These are phyloP conservation scores for Sturmia bella DNA, from an alignment of 2,888 invertebrate genomes.

Conservation along the genomic window DNA sequence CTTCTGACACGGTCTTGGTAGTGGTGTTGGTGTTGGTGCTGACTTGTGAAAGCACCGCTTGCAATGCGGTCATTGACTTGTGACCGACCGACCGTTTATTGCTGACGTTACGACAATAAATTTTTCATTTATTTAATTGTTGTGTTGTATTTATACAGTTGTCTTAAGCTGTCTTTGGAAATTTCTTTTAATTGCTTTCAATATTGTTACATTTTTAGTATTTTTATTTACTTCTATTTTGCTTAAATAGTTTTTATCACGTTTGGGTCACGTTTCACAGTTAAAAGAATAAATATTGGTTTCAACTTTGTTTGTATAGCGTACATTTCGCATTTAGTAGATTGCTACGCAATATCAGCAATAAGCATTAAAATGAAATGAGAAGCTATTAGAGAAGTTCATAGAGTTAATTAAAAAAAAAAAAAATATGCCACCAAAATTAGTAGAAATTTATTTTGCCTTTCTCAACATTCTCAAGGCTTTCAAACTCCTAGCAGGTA, in stretches of 20 bases:
- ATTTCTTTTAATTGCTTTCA: slow-evolving; percentile 50
- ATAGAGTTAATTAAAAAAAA: neutral
- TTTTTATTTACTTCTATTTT: neutral
- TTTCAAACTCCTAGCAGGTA: too few species aligned
- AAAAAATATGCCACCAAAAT: too few species aligned
- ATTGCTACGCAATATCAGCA: slow-evolving; percentile 14
- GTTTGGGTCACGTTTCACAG: slow-evolving; percentile 60
- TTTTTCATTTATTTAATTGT: slow-evolving; percentile 42
- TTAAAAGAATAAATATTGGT: slow-evolving; percentile 48
- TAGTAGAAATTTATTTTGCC: too few species aligned
- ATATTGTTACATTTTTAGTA: slow-evolving; percentile 3
- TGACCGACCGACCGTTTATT: neutral
- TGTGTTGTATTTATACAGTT: slow-evolving; percentile 30
- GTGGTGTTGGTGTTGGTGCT: too few species aligned
- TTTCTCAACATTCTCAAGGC: too few species aligned
- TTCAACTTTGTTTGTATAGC: neutral
- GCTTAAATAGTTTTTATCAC: slow-evolving; percentile 40
- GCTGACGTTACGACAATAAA: slow-evolving; percentile 47
- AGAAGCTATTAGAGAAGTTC: neutral
- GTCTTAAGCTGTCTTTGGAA: slow-evolving; percentile 10
- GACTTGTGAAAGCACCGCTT: slow-evolving; percentile 11
- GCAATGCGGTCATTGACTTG: slow-evolving; percentile 47
- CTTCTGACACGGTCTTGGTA: too few species aligned
- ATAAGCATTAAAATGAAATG: neutral
- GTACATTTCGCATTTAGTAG: slow-evolving; percentile 37